Evolutionary conservation across 64 coral and sea anemone genomes (phyloP).

Genomic region (Dendronephthya gigantea): DNA sequence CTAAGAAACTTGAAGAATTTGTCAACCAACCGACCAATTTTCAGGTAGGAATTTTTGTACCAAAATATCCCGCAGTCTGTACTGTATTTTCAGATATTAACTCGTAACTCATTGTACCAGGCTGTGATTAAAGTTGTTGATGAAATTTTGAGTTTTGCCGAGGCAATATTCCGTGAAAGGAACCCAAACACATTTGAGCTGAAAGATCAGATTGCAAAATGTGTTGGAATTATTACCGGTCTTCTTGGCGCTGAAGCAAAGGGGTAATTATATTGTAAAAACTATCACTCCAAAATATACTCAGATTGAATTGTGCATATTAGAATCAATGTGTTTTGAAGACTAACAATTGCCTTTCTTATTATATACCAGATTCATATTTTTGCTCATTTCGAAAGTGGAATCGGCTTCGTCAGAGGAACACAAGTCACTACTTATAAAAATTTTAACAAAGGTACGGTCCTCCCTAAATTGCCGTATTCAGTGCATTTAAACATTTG

Average conservation of each 20-base stretch:
- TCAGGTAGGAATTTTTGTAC: conserved; percentile 47
- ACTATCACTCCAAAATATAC: too few relatives aligned
- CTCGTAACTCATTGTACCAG: background rate
- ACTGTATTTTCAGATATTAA: too few relatives aligned
- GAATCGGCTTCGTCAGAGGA: conserved; percentile 54
- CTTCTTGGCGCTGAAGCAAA: conserved; percentile 72
- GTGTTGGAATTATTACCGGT: conserved; percentile 60
- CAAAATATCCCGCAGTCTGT: too few relatives aligned
- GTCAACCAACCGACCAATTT: conserved; percentile 58
- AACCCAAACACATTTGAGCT: conserved; percentile 50
- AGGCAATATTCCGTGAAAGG: conserved; percentile 10
- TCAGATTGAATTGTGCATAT: too few relatives aligned
- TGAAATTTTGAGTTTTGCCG: background rate
- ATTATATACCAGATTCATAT: conserved; percentile 45
- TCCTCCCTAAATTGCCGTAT: too few relatives aligned
- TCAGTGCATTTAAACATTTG: too few relatives aligned
- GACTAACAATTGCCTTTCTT: background rate
- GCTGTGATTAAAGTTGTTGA: background rate
- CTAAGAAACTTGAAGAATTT: conserved; percentile 87
- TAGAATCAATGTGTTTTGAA: too few relatives aligned
- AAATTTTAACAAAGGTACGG: conserved; percentile 51
- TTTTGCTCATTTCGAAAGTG: conserved; percentile 55
- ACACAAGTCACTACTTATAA: conserved; percentile 38
- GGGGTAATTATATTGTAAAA: too few relatives aligned
- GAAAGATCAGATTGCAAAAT: conserved; percentile 75